These are phyloP conservation scores for Chelonus formosanus DNA, from an alignment of 2,888 invertebrate species.

Conservation along the genomic window DNA sequence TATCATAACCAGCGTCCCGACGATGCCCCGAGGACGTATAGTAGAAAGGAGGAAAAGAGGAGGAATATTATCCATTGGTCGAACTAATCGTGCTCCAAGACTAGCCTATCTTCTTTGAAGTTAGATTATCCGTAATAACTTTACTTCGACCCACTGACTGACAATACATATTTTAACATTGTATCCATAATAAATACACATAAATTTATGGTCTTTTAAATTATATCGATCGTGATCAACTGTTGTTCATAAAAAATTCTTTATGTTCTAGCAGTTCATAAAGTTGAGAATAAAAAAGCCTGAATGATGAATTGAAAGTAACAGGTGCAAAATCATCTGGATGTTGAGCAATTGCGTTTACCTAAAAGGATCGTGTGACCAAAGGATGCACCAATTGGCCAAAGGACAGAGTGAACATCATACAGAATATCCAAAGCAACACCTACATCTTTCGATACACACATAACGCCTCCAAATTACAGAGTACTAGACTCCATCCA, in stretches of 20 bases:
- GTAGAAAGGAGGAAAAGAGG: slow-evolving; percentile 51
- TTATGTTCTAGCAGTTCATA: too few relatives aligned
- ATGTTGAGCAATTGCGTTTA: too few relatives aligned
- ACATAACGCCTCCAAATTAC: slow-evolving; percentile 64
- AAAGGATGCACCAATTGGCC: neutral
- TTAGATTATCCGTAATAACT: slow-evolving; percentile 57
- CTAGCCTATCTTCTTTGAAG: slow-evolving; percentile 23
- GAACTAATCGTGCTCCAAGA: slow-evolving; percentile 58
- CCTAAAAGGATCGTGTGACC: neutral
- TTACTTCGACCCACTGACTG: slow-evolving; percentile 35
- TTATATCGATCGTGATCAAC: slow-evolving; percentile 33
- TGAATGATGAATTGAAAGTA: neutral
- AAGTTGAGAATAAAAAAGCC: neutral
- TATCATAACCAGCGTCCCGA: slow-evolving; percentile 56
- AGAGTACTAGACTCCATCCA: slow-evolving; percentile 61
- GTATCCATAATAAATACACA: slow-evolving; percentile 9
- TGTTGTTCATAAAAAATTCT: too few relatives aligned
- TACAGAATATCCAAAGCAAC: slow-evolving; percentile 20
- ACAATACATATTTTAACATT: slow-evolving; percentile 7
- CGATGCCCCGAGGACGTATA: slow-evolving; percentile 52
- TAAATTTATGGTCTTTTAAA: slow-evolving; percentile 30
- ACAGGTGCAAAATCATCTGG: neutral
- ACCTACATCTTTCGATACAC: slow-evolving; percentile 52
- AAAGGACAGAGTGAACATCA: neutral
- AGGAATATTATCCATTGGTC: slow-evolving; percentile 60